A percentile compares a stretch with the other conserved stretches of the same genome.
Conservation (phyloP, 2,888 invertebrate species). For the Rhamnusium bicolor region DNA sequence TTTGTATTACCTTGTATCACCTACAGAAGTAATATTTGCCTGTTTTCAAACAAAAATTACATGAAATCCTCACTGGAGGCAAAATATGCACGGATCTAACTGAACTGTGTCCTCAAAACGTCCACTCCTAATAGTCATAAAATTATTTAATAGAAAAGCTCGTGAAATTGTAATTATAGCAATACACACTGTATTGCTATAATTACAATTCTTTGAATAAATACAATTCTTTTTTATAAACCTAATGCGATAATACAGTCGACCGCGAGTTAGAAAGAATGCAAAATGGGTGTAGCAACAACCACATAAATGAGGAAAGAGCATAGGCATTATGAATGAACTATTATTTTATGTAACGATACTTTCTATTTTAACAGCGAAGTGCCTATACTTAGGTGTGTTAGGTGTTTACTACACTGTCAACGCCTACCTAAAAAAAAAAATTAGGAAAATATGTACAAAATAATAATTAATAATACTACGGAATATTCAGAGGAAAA, state of each 20-base stretch:
- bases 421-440: conserved; percentile 9
- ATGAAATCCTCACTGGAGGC: no score
- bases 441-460: conserved; percentile 8
- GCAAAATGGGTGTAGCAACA: neutral
- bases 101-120: no score
- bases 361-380: conserved; percentile 54
- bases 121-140: no score
- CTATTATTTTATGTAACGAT: conserved; percentile 54
- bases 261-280: neutral
- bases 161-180: no score
- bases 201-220: neutral
- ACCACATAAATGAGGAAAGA: conserved; percentile 35
- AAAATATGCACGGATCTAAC: no score
- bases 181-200: no score
- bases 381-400: conserved; percentile 43
- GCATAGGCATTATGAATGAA: conserved; percentile 53
- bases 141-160: neutral
- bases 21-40: no score
- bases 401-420: conserved; percentile 22
- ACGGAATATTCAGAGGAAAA: conserved; percentile 50
- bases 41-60: no score
- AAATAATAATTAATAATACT: conserved; percentile 11
- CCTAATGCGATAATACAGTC: neutral
- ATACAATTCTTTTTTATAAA: neutral
- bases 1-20: no score